A percentile compares a stretch with the other conserved stretches of the same genome.
phyloP scores from a whole-genome alignment of 2,888 invertebrate species.

The Pherbina coryleti region DNA sequence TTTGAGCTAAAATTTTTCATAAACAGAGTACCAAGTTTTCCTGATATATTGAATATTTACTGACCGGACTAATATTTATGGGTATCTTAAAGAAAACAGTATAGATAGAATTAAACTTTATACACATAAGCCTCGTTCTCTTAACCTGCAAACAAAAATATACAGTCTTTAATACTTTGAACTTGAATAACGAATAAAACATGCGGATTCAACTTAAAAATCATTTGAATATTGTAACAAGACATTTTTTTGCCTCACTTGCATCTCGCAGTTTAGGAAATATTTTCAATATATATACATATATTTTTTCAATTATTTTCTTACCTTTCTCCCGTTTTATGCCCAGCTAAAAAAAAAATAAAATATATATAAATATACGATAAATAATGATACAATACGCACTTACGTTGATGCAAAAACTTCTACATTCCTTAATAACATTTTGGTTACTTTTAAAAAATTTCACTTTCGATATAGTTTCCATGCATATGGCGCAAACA shows the following conservation, averaged over 20 bases:
- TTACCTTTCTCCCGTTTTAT: conserved; percentile 16
- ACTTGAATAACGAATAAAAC: background rate
- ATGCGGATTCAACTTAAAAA: background rate
- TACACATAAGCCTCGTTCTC: no score
- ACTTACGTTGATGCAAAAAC: conserved; percentile 3
- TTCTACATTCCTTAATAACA: conserved; percentile 10
- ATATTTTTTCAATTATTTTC: background rate
- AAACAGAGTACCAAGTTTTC: no score
- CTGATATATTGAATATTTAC: no score
- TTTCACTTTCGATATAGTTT: background rate
- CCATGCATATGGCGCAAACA: background rate
- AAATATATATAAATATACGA: background rate
- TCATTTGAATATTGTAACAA: background rate
- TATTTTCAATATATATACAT: no score
- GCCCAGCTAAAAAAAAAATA: background rate
- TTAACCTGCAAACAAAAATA: no score
- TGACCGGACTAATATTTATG: no score
- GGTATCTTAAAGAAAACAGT: no score
- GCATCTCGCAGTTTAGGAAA: no score
- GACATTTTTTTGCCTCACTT: no score
- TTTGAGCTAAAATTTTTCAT: no score
- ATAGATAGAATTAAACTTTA: no score
- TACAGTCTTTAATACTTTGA: no score
- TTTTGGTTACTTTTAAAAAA: conserved; percentile 14
- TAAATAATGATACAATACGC: background rate